Conservation (phyloP, 2,888 invertebrate species). For the Thyatira batis region DNA sequence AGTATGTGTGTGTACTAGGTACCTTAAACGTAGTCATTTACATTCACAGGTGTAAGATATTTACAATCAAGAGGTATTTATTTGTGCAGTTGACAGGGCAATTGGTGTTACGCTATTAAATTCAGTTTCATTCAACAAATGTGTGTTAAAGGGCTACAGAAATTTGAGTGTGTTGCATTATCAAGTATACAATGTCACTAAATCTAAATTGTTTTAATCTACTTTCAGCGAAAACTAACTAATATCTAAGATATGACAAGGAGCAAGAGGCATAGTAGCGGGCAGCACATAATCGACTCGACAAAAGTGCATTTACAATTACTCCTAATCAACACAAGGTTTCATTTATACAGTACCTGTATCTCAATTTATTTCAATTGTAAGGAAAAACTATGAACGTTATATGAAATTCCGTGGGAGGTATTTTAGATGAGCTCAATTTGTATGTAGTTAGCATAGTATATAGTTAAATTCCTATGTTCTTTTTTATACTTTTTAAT, state of each 20-base stretch:
- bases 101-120: background rate
- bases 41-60: background rate
- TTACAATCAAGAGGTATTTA: background rate
- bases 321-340: background rate
- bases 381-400: background rate
- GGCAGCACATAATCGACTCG: conserved; percentile 49
- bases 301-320: conserved; percentile 65
- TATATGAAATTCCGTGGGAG: background rate
- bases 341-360: background rate
- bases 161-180: background rate
- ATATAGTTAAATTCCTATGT: no score
- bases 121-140: background rate
- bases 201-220: conserved; percentile 53
- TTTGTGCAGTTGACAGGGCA: background rate
- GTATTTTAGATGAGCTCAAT: no score
- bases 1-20: background rate
- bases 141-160: conserved; percentile 7
- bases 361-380: background rate
- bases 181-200: conserved; percentile 10
- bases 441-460: no score
- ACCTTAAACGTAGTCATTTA: background rate
- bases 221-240: conserved; percentile 51
- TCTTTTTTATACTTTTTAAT: no score
- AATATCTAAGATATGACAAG: conserved; percentile 48
- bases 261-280: conserved; percentile 60